Conservation (phyloP, 1,140 invertebrate species). For the Lamellibrachia luymesi region DNA sequence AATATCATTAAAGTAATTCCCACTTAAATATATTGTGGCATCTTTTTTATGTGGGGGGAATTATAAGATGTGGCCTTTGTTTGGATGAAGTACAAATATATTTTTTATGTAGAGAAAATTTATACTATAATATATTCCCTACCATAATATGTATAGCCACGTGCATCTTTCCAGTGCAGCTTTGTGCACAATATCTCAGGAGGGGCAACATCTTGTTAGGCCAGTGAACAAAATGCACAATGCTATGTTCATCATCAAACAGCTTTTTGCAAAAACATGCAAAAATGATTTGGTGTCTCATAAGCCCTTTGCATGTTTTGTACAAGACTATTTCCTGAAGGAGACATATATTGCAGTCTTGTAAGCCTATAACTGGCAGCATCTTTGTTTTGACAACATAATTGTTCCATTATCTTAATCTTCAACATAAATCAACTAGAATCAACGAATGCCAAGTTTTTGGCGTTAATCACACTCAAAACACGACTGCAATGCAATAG, state of each 20-base stretch:
- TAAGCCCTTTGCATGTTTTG: neutral
- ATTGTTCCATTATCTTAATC: neutral
- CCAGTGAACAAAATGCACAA: neutral
- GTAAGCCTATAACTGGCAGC: neutral
- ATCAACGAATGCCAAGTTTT: neutral
- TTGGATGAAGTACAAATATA: neutral
- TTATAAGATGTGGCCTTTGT: neutral
- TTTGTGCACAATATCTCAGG: neutral
- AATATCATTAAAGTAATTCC: neutral
- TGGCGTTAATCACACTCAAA: neutral
- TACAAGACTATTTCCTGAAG: neutral
- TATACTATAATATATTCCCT: neutral
- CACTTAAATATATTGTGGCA: neutral
- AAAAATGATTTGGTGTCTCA: neutral
- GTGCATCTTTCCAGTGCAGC: neutral
- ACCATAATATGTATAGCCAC: neutral
- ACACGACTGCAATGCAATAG: neutral
- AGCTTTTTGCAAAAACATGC: neutral
- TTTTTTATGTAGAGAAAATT: neutral
- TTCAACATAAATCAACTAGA: neutral
- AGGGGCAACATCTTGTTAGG: neutral
- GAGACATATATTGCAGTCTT: neutral
- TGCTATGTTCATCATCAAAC: neutral
- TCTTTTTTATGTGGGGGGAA: neutral
- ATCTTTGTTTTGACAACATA: neutral